Base-by-base conservation (phyloP, 2,888 invertebrate species). In the Microctonus aethiopoides region DNA sequence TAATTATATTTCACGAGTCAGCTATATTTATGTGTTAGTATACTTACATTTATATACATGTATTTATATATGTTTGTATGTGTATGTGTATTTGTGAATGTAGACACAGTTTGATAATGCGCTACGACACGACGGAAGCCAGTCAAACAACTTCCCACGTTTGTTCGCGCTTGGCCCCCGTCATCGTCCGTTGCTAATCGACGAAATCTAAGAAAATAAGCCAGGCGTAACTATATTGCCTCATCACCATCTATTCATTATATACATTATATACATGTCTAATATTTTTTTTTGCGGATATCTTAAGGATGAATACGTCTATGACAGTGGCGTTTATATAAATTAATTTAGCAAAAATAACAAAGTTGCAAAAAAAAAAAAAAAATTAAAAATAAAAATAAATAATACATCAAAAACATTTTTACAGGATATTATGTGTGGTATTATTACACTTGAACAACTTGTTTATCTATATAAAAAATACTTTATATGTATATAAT, bases 181-280 rank as follows among this genome's bases (percentile, higher is more conserved):
- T 67, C 71, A 71, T 73, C 65, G 67, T 72, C 73, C 71, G 76
- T 71, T 77, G 75, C 78, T 80, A 81, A 81, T 83, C 81, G 72
- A 76, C 76, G 70, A 75, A 78, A 80, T 79, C 80, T 78, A 66
- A 76, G 75, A 76, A 78, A 81, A 63, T 57, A 54, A 66, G 46
- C 64, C 57, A 72, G 39, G 46, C 70, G 46, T 67, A 67, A 69
- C 69, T 29, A 59, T 41, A 54, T 68, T 71, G 46, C 46, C 46
- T 46, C 69, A 66, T 41, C 62, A 59, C 62, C 24, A 52, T 36
- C 63, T 46, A 22, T 68, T 57, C 36, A 36, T 32, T 59, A 57
- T 24, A 7, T 46, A 20, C 7, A 16, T n/a, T 16, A 46, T 20
- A 46, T 20, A 20, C 0, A 46, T n/a, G 0, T 41, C n/a, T 22